Evolutionary conservation across 35 echinoderm and acorn worm species (phyloP), one percentile per base, ranked within the genome.

Genomic region (Apostichopus californicus): DNA sequence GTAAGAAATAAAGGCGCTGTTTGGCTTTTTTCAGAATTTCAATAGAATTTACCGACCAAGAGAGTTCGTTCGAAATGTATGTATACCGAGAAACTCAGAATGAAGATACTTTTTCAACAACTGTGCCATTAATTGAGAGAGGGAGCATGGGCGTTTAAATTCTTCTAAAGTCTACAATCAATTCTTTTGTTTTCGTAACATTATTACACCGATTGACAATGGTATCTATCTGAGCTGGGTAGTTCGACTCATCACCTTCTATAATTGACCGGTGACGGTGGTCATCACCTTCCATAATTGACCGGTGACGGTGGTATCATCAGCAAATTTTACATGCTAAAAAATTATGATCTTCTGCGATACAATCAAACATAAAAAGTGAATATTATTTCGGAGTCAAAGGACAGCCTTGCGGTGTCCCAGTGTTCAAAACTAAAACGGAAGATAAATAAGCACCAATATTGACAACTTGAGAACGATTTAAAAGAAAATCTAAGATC

Each of bases 401-500:
- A 9, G 81, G 81, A 20, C 53, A 85, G 81, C 81, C 81, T 85
- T 85, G 81, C 11, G 81, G 81, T 55, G 81, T 85, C 34, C 81
- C 81, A 11, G 81, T 85, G 56, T 54, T 85, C 46, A 85, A 58
- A 85, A 54, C 81, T 54, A 85, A 58, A 85, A 58, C 5, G n/a
- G 81, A 85, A 15, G 53, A 85, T 58, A 85, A 55, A 58, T 58
- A 52, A 18, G 24, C 8, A n/a, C 22, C 81, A 26, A 55, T 54
- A 11, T 79, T 79, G 9, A 79, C 78, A 79, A 79, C 78, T 20
- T 79, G 78, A 79, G 78, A 13, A 79, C 78, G 78, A 79, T 79
- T 79, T 52, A 52, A 25, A 52, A 79, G 78, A 52, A 79, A 79
- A 20, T 79, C 34, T 22, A 79, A 52, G 26, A 28, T 28, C 26